Conservation (phyloP, 64 coral and sea anemone genomes). For the Anthopleura sola region DNA sequence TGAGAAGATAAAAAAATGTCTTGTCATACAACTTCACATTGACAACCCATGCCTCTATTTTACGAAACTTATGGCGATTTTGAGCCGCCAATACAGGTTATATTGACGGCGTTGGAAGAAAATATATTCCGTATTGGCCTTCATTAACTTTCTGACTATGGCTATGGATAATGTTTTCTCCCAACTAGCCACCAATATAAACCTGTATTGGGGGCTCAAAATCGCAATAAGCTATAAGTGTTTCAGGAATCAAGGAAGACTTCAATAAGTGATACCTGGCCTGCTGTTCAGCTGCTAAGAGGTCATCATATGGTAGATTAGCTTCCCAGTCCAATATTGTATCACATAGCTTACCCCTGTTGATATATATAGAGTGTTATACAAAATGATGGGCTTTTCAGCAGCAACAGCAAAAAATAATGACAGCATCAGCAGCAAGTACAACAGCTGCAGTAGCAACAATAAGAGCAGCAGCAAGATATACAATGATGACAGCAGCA, state of each 20-base stretch:
- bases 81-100: neutral
- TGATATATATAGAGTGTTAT: neutral
- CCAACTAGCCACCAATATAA: no score
- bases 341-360: conserved; percentile 86
- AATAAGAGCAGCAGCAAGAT: neutral
- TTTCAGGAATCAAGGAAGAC: neutral
- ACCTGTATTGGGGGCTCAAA: no score
- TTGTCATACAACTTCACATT: neutral
- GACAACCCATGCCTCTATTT: neutral
- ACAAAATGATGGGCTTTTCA: no score
- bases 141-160: no score
- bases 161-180: no score
- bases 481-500: no score
- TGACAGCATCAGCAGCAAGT: no score
- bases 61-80: neutral
- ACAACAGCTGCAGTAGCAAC: neutral
- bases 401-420: no score
- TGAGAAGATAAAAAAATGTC: neutral
- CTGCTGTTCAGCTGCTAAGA: conserved; percentile 78
- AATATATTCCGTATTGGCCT: no score
- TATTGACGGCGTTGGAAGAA: no score
- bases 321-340: conserved; percentile 98
- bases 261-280: conserved; percentile 54
- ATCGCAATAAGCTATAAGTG: neutral
- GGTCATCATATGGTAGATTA: conserved; percentile 79